Conservation (phyloP, 1,140 invertebrate species). For the Euglossa dilemma region DNA sequence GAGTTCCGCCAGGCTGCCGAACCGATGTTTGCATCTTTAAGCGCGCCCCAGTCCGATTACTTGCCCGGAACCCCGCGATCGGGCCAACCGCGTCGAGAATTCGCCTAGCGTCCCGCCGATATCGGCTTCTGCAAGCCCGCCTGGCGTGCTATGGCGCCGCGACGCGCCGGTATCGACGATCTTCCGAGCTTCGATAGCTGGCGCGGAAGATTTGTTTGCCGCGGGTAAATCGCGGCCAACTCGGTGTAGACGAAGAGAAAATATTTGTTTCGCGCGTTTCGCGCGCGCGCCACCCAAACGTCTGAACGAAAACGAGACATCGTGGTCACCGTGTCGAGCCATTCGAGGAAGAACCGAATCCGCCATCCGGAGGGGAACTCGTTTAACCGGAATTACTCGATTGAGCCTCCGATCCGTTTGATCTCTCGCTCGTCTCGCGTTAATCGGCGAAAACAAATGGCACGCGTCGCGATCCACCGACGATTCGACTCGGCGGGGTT, state of each 20-base stretch:
- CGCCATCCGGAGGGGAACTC: neutral
- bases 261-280: slow-evolving; percentile 13
- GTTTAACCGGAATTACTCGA: neutral
- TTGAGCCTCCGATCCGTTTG: neutral
- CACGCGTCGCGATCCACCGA: neutral
- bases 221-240: neutral
- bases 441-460: neutral
- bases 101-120: neutral
- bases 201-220: slow-evolving; percentile 25
- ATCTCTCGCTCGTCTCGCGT: neutral
- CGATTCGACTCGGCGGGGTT: neutral
- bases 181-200: neutral
- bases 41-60: slow-evolving; percentile 22
- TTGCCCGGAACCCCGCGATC: neutral
- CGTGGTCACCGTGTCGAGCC: neutral
- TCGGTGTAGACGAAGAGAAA: neutral
- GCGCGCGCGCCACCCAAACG: no score
- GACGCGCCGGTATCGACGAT: slow-evolving; percentile 13
- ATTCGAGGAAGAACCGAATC: neutral
- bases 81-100: no score
- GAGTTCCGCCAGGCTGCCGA: neutral
- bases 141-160: neutral
- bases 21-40: slow-evolving; percentile 37
- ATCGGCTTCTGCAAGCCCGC: neutral
- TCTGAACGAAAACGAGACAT: neutral